phyloP scores from a whole-genome alignment of 2,113 vertebrate species.

The Alethe diademata region DNA sequence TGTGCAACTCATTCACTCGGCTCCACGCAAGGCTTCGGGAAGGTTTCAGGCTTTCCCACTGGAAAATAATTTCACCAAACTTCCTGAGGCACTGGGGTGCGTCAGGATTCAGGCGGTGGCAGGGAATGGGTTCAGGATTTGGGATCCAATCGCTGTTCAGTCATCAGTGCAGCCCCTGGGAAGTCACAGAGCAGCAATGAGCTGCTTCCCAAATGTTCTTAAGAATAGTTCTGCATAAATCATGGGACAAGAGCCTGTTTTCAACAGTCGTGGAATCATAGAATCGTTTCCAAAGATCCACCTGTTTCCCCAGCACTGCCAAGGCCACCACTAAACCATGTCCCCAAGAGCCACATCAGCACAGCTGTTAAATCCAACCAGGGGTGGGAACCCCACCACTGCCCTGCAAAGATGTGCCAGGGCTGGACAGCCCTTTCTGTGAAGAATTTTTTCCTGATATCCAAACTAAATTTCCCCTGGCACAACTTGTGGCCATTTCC shows the following conservation, averaged over 20 bases:
- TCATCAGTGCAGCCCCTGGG: background rate
- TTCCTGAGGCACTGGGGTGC: background rate
- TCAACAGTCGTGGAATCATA: fast-evolving
- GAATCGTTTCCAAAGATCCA: background rate
- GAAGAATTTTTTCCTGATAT: no score
- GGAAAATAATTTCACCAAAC: background rate
- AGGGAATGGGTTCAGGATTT: background rate
- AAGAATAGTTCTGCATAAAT: background rate
- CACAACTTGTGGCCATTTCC: fast-evolving
- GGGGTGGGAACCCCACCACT: background rate
- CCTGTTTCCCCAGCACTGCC: no score
- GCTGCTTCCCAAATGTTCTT: background rate
- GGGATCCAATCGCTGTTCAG: background rate
- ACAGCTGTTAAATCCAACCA: background rate
- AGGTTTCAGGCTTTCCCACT: background rate
- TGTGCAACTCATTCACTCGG: background rate
- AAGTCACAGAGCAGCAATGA: background rate
- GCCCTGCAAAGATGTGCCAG: background rate
- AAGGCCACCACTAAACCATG: background rate
- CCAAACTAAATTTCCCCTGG: background rate
- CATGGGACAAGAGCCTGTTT: background rate
- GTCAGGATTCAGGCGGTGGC: background rate
- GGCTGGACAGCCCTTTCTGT: background rate
- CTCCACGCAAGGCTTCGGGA: background rate
- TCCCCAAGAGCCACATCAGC: background rate